Conservation (phyloP, 1,140 invertebrate genomes). For the Pseudomyrmex cubaensis region DNA sequence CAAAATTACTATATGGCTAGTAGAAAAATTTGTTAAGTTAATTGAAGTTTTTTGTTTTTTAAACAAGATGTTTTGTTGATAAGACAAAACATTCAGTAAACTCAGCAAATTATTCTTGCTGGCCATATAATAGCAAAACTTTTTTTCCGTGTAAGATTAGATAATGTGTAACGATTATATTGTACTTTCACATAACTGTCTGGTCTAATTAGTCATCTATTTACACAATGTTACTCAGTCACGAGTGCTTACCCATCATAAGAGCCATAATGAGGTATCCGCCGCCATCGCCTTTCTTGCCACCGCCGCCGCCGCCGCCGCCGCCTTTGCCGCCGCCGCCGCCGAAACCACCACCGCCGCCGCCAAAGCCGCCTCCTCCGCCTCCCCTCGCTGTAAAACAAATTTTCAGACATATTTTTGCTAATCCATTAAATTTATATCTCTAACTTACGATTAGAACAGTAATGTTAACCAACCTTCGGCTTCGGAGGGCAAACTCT, state of each 20-base stretch:
- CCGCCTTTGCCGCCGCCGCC: constrained; percentile 66
- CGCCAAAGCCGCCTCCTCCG: constrained; percentile 51
- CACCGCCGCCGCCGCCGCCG: constrained; percentile 70
- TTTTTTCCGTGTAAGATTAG: background rate
- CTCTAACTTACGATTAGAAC: background rate
- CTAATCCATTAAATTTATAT: background rate
- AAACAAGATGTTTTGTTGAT: no score
- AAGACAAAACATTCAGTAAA: no score
- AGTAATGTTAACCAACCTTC: constrained; percentile 66
- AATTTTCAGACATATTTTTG: constrained; percentile 11
- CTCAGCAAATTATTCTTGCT: no score
- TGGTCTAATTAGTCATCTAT: background rate
- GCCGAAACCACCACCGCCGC: constrained; percentile 56
- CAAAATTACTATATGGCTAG: no score
- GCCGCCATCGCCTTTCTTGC: constrained; percentile 84
- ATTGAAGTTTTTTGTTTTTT: no score
- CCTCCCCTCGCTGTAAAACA: constrained; percentile 67
- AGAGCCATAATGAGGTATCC: constrained; percentile 86
- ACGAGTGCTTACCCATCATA: constrained; percentile 88
- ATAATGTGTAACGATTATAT: background rate
- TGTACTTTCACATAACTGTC: background rate
- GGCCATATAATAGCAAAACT: no score
- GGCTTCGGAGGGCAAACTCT: constrained; percentile 71
- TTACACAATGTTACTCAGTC: background rate
- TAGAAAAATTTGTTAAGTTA: no score